Base-by-base conservation (phyloP, 2,888 invertebrate species). In the Ichneumoninae sp. region DNA sequence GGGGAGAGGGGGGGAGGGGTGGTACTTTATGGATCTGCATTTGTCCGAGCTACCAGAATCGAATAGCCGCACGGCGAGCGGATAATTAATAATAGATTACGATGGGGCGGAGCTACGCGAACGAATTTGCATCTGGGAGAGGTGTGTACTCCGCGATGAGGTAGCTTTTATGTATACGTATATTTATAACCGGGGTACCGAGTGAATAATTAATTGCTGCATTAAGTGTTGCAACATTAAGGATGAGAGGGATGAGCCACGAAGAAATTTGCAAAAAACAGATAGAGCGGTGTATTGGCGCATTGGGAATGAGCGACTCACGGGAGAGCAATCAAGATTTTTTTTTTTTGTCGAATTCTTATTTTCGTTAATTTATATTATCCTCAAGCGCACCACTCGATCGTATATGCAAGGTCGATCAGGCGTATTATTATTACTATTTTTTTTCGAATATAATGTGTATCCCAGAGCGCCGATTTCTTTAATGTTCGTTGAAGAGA, bases 401-500 rank as follows among this genome's bases (percentile, higher is more conserved):
- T 80, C 84, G 47, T 30, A 50, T 54, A 50, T 30, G 19, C 75
- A 83, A 78, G 80, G 83, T 77, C 80, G 72, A 82, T 79, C 68
- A 44, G 44, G 68, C 36, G 50, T 6, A 80, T 83, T 76, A 84
- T 82, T 69, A 74, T 76, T 76, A 68, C 60, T 57, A 30, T 71
- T 50, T 77, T 77, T 57, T 30, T n/a, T 50, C 36, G 19, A 72
- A 44, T 70, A 60, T 66, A 33, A 65, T 68, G 60, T 74, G 60
- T 62, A 75, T 77, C 82, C 76, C 50, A 82, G 86, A 83, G 87
- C 89, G 89, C 88, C 89, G 89, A 91, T 86, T 87, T 89, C 87
- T 89, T 89, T 89, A 90, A 91, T 90, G 89, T 84, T 86, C 87
- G 77, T 77, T 79, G 72, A 80, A 77, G 81, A 82, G 83, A 87